Evolutionary conservation across 2,113 vertebrate species (phyloP).

Genomic region (Columba livia): DNA sequence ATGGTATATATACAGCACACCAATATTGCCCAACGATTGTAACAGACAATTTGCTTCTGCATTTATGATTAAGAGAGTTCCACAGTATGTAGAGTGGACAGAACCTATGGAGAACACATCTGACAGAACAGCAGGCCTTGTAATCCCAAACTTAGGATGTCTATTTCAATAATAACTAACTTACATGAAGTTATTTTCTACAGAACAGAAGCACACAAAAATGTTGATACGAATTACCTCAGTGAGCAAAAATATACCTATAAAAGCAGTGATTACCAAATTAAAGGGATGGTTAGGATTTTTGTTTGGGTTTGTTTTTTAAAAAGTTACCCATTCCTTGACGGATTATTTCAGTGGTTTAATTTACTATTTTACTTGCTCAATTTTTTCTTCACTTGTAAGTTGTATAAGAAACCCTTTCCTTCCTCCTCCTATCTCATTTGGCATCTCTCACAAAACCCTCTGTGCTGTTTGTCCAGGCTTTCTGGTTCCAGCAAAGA

Average conservation of each 20-base stretch:
- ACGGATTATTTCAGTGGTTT: neutral
- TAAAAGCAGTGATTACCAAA: neutral
- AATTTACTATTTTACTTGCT: neutral
- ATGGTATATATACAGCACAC: neutral
- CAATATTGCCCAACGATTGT: neutral
- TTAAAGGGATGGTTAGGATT: neutral
- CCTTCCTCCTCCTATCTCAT: neutral
- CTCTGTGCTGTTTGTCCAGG: neutral
- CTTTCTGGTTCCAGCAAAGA: neutral
- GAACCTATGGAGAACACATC: neutral
- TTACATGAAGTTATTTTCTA: neutral
- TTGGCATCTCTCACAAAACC: neutral
- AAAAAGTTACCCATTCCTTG: neutral
- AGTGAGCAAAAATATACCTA: neutral
- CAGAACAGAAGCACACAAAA: neutral
- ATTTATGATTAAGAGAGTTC: neutral
- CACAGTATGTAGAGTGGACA: accelerated
- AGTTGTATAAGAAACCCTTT: neutral
- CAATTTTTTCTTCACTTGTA: neutral
- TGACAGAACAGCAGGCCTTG: neutral
- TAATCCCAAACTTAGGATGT: neutral
- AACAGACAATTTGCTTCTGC: neutral
- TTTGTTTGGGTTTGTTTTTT: neutral
- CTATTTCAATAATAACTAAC: neutral
- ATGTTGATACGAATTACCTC: neutral